Conservation (phyloP, 2,113 vertebrate species). For the Syngnathoides biaculeatus region DNA sequence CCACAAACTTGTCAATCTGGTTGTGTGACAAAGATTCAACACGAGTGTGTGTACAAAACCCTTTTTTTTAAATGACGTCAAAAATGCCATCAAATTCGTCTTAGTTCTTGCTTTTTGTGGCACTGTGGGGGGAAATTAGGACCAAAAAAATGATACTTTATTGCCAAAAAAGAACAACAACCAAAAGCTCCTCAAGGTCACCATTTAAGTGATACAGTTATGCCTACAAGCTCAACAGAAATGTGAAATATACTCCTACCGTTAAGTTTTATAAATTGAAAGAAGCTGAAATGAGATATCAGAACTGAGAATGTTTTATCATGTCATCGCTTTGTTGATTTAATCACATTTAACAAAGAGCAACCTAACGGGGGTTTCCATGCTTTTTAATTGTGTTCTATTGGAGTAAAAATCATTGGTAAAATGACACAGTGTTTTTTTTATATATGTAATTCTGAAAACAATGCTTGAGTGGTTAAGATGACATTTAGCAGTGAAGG, state of each 20-base stretch:
- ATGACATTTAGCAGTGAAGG: background rate
- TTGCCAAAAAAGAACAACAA: background rate
- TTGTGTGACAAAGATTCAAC: conserved; percentile 8
- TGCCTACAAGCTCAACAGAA: background rate
- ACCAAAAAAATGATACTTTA: background rate
- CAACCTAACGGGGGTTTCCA: background rate
- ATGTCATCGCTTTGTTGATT: background rate
- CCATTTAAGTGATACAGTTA: background rate
- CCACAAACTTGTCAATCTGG: conserved; percentile 21
- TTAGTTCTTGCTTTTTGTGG: background rate
- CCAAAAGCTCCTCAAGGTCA: background rate
- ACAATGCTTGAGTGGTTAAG: background rate
- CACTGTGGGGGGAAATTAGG: background rate
- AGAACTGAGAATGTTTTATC: background rate
- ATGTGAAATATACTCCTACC: background rate
- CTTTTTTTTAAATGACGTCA: background rate
- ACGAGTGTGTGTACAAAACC: background rate
- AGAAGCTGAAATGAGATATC: background rate
- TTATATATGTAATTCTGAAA: background rate
- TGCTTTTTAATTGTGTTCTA: background rate
- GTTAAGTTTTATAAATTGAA: background rate
- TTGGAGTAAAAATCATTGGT: background rate
- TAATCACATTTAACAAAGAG: background rate
- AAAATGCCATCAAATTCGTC: background rate
- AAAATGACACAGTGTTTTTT: background rate